A percentile compares a stretch with the other conserved stretches of the same genome.
Conservation (phyloP, 1,140 invertebrate species). For the Daktulosphaira vitifoliae region DNA sequence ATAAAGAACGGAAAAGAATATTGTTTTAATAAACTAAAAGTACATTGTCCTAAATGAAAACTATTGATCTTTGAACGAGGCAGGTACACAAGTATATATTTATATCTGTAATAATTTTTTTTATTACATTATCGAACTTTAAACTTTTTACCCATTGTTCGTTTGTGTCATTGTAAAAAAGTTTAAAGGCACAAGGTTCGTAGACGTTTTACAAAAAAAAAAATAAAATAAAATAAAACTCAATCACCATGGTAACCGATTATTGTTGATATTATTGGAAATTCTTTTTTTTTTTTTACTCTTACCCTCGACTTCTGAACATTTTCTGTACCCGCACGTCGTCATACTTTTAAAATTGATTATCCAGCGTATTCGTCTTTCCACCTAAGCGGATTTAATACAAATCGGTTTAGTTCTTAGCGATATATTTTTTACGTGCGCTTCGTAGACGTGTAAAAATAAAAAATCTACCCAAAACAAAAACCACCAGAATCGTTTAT, state of each 20-base stretch:
- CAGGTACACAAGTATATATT: neutral
- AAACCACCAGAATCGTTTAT: neutral
- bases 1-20: neutral
- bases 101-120: neutral
- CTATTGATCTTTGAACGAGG: constrained; percentile 23
- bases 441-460: neutral
- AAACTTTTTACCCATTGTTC: constrained; percentile 33
- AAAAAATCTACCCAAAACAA: constrained; percentile 7
- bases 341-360: constrained; percentile 32
- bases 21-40: constrained; percentile 2
- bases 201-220: constrained; percentile 27
- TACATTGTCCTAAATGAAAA: constrained; percentile 24
- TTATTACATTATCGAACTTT: constrained; percentile 33
- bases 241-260: constrained; percentile 32
- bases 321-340: neutral
- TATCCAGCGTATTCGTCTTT: constrained; percentile 20
- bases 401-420: constrained; percentile 22
- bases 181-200: constrained; percentile 15
- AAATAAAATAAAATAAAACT: too few species aligned
- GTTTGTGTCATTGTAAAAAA: constrained; percentile 4
- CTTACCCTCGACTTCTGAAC: constrained; percentile 14
- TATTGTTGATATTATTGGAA: constrained; percentile 34
- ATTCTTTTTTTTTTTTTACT: constrained; percentile 13
- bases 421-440: neutral
- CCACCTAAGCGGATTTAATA: constrained; percentile 12